Conservation (phyloP, 2,113 vertebrate genomes). For the Lanius ludovicianus region DNA sequence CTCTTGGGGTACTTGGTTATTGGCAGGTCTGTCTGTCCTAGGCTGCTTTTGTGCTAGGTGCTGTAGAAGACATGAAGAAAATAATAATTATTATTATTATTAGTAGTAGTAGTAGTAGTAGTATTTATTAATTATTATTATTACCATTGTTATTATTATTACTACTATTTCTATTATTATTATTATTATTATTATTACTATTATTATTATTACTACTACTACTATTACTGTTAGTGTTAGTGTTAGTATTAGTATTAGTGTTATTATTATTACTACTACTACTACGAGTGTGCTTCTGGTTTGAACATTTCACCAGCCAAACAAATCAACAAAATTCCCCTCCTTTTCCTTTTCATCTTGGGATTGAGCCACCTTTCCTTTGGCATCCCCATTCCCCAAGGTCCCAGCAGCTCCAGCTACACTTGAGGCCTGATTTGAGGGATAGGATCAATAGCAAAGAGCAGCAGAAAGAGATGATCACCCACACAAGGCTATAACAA, state of each 20-base stretch:
- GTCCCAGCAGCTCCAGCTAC: neutral
- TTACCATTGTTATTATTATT: too few species aligned
- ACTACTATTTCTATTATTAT: too few species aligned
- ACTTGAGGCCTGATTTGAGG: neutral
- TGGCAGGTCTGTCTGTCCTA: neutral
- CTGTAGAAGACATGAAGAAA: neutral
- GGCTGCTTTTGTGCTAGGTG: neutral
- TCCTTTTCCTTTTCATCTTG: neutral
- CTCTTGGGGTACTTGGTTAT: neutral
- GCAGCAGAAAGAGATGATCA: constrained; percentile 34
- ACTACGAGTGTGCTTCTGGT: neutral
- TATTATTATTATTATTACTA: too few species aligned
- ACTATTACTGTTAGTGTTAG: too few species aligned
- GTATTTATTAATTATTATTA: neutral
- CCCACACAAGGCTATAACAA: neutral
- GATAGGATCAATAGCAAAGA: constrained; percentile 38
- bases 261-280: neutral
- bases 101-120: too few species aligned
- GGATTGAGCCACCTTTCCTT: neutral
- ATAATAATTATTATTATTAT: neutral
- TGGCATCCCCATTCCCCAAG: neutral
- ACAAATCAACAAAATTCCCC: neutral
- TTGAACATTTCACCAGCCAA: neutral
- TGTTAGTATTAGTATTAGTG: too few species aligned
- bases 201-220: too few species aligned